phyloP scores from a whole-genome alignment of 2,113 vertebrate species.

The Macrotis lagotis region DNA sequence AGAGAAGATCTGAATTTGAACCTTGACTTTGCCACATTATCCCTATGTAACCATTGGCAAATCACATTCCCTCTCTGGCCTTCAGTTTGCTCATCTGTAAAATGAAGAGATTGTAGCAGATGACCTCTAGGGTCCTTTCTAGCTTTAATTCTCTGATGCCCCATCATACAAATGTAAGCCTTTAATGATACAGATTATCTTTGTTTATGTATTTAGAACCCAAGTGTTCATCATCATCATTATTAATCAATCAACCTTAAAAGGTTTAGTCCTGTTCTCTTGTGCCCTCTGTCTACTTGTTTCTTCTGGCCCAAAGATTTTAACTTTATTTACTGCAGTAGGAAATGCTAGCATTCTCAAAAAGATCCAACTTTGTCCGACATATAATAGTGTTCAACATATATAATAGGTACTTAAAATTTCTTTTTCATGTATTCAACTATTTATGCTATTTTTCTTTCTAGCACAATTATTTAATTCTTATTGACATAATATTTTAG shows the following conservation, averaged over 20 bases:
- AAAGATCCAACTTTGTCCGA: too few species aligned
- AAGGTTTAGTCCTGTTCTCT: too few species aligned
- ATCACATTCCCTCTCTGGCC: background rate
- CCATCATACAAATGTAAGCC: background rate
- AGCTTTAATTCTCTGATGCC: background rate
- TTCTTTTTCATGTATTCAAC: background rate
- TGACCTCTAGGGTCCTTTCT: background rate
- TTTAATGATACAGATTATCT: background rate
- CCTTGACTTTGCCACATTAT: background rate
- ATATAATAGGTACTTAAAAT: background rate
- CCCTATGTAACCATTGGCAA: background rate
- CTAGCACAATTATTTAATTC: background rate
- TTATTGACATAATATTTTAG: background rate
- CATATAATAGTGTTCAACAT: too few species aligned
- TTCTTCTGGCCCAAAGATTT: too few species aligned
- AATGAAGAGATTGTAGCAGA: background rate
- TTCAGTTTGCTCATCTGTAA: background rate
- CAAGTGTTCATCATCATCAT: too few species aligned
- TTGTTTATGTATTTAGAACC: background rate
- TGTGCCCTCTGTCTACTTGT: too few species aligned
- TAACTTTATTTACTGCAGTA: too few species aligned
- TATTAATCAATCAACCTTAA: too few species aligned
- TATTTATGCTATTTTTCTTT: background rate
- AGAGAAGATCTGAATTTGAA: background rate
- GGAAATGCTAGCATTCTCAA: too few species aligned